These are phyloP conservation scores for Eupithecia subumbrata DNA, from an alignment of 2,888 invertebrate species.

Conservation along the genomic window DNA sequence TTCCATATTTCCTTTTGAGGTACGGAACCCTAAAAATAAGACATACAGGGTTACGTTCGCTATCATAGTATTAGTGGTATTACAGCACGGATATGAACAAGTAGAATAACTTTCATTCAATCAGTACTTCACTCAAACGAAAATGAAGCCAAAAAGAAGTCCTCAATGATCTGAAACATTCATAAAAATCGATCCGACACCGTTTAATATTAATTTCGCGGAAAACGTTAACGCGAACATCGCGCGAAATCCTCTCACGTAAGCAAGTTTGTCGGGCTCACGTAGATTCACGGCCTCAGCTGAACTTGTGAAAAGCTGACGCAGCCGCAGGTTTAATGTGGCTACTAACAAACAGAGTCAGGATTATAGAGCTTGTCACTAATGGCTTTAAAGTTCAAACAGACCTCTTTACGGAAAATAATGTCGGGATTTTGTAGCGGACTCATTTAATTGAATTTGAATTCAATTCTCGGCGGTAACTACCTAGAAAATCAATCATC, in stretches of 20 bases:
- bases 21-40: too few species aligned
- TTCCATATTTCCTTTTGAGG: too few species aligned
- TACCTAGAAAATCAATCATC: neutral
- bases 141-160: neutral
- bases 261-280: neutral
- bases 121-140: neutral
- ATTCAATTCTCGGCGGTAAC: neutral
- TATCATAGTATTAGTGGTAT: neutral
- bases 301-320: neutral
- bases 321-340: slow-evolving; percentile 4
- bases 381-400: neutral
- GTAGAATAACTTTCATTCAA: neutral
- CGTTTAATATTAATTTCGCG: neutral
- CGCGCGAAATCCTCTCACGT: neutral
- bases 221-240: neutral
- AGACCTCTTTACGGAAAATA: neutral
- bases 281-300: slow-evolving; percentile 1
- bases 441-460: neutral
- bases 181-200: neutral
- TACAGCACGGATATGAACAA: neutral
- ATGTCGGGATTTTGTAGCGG: neutral
- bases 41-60: neutral
- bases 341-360: neutral
- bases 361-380: neutral
- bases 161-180: neutral